Evolutionary conservation across 2,113 vertebrate genomes (phyloP), one percentile per base, ranked within the genome.

Genomic region (Esox niger): DNA sequence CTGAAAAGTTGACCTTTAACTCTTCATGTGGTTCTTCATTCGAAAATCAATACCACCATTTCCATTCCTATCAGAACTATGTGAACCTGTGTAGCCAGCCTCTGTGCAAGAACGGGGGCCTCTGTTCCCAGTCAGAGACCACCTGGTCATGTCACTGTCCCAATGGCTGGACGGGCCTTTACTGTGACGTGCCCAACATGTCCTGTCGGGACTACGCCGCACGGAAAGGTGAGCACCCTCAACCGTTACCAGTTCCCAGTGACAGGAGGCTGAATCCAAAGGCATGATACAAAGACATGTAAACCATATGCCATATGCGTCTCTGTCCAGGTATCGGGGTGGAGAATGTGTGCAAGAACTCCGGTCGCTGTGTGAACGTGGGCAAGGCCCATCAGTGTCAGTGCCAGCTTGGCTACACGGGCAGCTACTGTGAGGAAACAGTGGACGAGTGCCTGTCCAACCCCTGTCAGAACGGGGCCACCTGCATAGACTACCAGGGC

Each of bases 401-500:
- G 63, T 98, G 96, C 76, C 92, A 93, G 32, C 77, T 81, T 32
- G 96, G 96, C 30, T 98, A 95, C 88, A 92, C 80, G 0, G 96
- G 96, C 75, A 97, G 94, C 77, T 96, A 98, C 90, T 98, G 96
- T 0, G 91, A 94, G 62, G 84, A 88, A 26, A 92, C 91, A 77
- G 89, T 96, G 0, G 80, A 98, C 0, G 96, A 98, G 79, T 98
- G 96, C 84, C 91, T 92, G 79, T 93, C 94, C 6, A 91, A 94
- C 76, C 95, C 94, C 0, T 98, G 96, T 88, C 93, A 90, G 62
- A 93, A 98, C 0, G 94, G 94, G 71, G 95, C 93, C 20, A 95
- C 90, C 0, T 96, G 95, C 70, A 87, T 92, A 7, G 93, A 94
- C 85, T 90, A 88, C 68, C 88, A 86, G 79, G 76, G 86, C 33